Evolutionary conservation across 2,888 invertebrate genomes (phyloP).

Genomic region (Spilarctia lutea): DNA sequence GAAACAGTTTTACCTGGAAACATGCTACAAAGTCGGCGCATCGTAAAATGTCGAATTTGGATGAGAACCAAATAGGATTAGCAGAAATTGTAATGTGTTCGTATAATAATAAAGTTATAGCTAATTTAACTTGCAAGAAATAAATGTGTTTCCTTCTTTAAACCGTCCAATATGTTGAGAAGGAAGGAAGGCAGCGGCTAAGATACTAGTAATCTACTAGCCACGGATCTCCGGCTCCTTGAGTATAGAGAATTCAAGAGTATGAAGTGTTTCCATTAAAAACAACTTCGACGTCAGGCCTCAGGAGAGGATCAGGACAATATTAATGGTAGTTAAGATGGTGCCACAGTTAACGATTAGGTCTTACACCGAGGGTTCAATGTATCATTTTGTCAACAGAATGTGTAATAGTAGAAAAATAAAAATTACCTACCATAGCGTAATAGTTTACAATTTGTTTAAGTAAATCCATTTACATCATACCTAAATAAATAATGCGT

Average conservation of each 20-base stretch:
- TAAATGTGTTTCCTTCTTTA: neutral
- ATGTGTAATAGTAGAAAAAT: neutral
- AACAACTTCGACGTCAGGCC: too few relatives aligned
- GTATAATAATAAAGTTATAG: conserved; percentile 35
- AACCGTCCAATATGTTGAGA: neutral
- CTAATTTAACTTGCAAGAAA: conserved; percentile 9
- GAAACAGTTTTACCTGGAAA: conserved; percentile 29
- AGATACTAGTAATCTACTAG: neutral
- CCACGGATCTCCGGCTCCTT: too few relatives aligned
- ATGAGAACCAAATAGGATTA: conserved; percentile 45
- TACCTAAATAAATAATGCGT: neutral
- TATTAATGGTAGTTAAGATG: too few relatives aligned
- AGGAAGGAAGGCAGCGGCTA: neutral
- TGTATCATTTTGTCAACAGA: neutral
- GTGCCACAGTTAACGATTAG: too few relatives aligned
- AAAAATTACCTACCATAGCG: too few relatives aligned
- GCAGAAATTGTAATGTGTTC: conserved; percentile 38
- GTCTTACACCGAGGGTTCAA: neutral
- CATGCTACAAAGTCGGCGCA: conserved; percentile 27
- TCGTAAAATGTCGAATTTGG: conserved; percentile 45
- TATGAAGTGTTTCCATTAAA: too few relatives aligned
- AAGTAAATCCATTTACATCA: conserved; percentile 5
- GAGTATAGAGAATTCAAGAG: too few relatives aligned
- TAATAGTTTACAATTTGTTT: neutral
- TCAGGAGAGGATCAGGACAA: too few relatives aligned